Percentiles rank a stretch among this genome's conserved stretches.
Conservation (phyloP, 2,888 invertebrate species). For the Metopia argyrocephala region DNA sequence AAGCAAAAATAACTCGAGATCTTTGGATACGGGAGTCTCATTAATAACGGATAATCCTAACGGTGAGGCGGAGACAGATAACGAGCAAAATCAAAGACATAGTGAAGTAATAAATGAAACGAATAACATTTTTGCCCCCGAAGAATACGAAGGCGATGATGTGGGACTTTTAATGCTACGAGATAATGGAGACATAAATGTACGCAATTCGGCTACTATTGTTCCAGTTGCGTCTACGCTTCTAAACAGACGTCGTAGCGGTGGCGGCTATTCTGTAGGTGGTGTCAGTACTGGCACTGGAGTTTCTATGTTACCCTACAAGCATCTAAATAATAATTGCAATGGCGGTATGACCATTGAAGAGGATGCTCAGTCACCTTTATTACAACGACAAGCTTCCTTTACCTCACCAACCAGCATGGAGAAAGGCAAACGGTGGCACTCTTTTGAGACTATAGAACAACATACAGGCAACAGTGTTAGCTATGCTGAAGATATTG, state of each 20-base stretch:
- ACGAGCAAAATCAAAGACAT: slow-evolving; percentile 56
- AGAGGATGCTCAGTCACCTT: slow-evolving; percentile 76
- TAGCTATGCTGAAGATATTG: slow-evolving; percentile 74
- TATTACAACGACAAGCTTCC: slow-evolving; percentile 77
- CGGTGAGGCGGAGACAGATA: slow-evolving; percentile 29
- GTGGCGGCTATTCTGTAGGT: slow-evolving; percentile 43
- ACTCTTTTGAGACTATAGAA: slow-evolving; percentile 86
- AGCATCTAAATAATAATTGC: slow-evolving; percentile 78
- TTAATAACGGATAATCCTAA: slow-evolving; percentile 62
- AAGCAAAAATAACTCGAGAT: slow-evolving; percentile 76
- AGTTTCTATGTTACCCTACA: slow-evolving; percentile 67
- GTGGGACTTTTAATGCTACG: slow-evolving; percentile 71
- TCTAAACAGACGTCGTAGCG: slow-evolving; percentile 68
- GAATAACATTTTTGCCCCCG: slow-evolving; percentile 61
- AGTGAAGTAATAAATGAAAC: slow-evolving; percentile 48
- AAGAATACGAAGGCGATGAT: slow-evolving; percentile 73
- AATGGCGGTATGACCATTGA: slow-evolving; percentile 77
- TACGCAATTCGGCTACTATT: slow-evolving; percentile 66
- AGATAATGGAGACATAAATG: slow-evolving; percentile 72
- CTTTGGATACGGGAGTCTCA: slow-evolving; percentile 75
- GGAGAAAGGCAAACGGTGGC: slow-evolving; percentile 85
- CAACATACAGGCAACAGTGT: slow-evolving; percentile 70
- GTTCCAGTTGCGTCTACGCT: slow-evolving; percentile 67
- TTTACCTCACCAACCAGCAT: slow-evolving; percentile 76
- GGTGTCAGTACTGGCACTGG: slow-evolving; percentile 43